phyloP scores from a whole-genome alignment of 2,888 invertebrate genomes.

The Chloroclysta siterata region DNA sequence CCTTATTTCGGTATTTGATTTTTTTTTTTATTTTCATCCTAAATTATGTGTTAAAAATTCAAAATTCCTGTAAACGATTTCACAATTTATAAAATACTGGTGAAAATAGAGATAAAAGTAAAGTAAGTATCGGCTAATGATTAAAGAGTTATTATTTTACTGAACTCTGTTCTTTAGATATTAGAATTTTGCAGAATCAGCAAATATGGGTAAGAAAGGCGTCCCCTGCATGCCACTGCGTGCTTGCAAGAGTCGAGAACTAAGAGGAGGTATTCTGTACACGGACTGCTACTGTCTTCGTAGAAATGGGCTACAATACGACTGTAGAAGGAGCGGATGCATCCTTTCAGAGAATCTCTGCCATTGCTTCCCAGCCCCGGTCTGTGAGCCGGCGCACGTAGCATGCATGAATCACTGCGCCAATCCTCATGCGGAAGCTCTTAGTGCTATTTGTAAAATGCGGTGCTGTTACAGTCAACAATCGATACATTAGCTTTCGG shows the following conservation, averaged over 20 bases:
- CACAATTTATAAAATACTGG: background rate
- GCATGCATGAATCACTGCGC: conserved; percentile 64
- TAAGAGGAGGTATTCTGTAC: conserved; percentile 79
- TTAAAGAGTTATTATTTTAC: background rate
- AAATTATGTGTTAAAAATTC: conserved; percentile 8
- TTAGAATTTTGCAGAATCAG: conserved; percentile 15
- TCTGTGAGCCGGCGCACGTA: conserved; percentile 64
- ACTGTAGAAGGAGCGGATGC: conserved; percentile 81
- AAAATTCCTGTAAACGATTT: conserved; percentile 7
- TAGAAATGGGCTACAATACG: conserved; percentile 84
- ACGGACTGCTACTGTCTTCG: conserved; percentile 83
- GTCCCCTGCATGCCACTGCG: conserved; percentile 37
- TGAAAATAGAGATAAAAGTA: background rate
- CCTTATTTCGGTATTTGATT: background rate
- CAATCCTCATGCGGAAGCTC: conserved; percentile 72
- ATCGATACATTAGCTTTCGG: background rate
- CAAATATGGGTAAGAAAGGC: conserved; percentile 19
- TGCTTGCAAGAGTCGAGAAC: conserved; percentile 72
- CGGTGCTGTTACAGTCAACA: conserved; percentile 32
- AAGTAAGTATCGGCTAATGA: background rate
- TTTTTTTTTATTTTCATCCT: background rate
- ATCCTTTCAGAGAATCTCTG: conserved; percentile 68
- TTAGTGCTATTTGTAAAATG: conserved; percentile 63
- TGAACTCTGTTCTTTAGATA: background rate
- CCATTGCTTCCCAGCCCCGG: conserved; percentile 61